Conservation (phyloP, 2,888 invertebrate species). For the Leptothorax acervorum region DNA sequence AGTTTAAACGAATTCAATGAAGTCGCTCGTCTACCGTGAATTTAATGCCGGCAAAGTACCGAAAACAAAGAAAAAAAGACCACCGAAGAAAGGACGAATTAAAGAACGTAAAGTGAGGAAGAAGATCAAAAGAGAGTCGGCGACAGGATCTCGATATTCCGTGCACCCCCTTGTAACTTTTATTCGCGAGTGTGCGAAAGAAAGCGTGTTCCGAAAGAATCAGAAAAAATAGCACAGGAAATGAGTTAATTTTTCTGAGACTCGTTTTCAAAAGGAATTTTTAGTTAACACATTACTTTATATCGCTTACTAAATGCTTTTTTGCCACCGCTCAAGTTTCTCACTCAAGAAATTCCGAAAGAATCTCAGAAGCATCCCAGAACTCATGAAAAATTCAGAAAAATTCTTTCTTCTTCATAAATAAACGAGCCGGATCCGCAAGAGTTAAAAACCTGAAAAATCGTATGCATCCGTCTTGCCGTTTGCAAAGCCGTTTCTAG, state of each 20-base stretch:
- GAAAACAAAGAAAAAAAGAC: constrained; percentile 34
- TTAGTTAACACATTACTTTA: constrained; percentile 25
- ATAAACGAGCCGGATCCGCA: constrained; percentile 20
- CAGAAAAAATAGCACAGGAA: constrained; percentile 28
- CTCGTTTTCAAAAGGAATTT: constrained; percentile 21
- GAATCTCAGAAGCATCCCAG: constrained; percentile 12
- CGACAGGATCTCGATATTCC: constrained; percentile 48
- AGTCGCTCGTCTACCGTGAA: constrained; percentile 51
- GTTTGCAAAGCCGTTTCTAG: constrained; percentile 7
- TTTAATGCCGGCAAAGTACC: constrained; percentile 50
- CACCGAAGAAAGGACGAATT: constrained; percentile 46
- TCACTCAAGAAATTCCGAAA: constrained; percentile 17
- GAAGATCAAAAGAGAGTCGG: constrained; percentile 47
- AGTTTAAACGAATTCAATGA: constrained; percentile 58
- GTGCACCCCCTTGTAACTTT: constrained; percentile 26
- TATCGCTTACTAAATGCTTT: constrained; percentile 39
- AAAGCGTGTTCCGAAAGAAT: constrained; percentile 1
- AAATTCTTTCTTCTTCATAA: constrained; percentile 27
- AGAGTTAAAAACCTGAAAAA: constrained; percentile 45
- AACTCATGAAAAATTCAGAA: constrained; percentile 39
- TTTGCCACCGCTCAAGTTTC: background rate
- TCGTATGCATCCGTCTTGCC: constrained; percentile 33
- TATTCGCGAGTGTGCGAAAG: constrained; percentile 32
- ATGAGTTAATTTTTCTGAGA: constrained; percentile 46
- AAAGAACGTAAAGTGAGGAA: constrained; percentile 43